Percentiles rank a stretch among this genome's conserved stretches.
These are phyloP conservation scores for Allobates femoralis DNA, from an alignment of 2,797 vertebrate species.

Conservation along the genomic window DNA sequence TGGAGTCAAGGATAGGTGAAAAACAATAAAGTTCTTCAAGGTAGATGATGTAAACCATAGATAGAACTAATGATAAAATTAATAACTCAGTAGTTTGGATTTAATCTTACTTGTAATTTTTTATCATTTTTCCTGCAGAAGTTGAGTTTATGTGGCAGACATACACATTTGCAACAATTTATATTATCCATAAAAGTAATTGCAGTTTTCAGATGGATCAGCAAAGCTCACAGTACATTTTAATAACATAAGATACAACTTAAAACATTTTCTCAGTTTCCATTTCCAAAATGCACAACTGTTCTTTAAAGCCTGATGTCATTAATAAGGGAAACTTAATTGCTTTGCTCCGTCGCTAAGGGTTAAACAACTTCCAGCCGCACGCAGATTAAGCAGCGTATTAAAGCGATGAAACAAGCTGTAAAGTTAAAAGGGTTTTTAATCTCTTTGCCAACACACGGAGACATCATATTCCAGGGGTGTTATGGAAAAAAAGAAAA, in stretches of 20 bases:
- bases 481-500: slow-evolving; percentile 28
- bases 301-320: slow-evolving; percentile 16
- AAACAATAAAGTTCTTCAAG: neutral
- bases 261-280: slow-evolving; percentile 33
- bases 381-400: slow-evolving; percentile 53
- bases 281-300: slow-evolving; percentile 14
- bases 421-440: slow-evolving; percentile 58
- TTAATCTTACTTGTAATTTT: neutral
- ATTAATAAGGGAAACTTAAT: slow-evolving; percentile 44
- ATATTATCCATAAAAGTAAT: neutral
- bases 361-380: slow-evolving; percentile 52
- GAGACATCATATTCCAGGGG: slow-evolving; percentile 51
- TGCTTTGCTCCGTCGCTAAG: slow-evolving; percentile 47
- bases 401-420: slow-evolving; percentile 58
- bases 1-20: no score
- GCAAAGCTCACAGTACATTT: neutral
- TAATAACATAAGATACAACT: slow-evolving; percentile 2
- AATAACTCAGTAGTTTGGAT: neutral
- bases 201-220: slow-evolving; percentile 1
- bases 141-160: neutral
- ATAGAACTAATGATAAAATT: neutral
- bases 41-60: neutral
- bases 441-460: slow-evolving; percentile 58
- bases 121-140: neutral
- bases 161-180: neutral